phyloP scores from a whole-genome alignment of 2,888 invertebrate species.

The Tyria jacobaeae region DNA sequence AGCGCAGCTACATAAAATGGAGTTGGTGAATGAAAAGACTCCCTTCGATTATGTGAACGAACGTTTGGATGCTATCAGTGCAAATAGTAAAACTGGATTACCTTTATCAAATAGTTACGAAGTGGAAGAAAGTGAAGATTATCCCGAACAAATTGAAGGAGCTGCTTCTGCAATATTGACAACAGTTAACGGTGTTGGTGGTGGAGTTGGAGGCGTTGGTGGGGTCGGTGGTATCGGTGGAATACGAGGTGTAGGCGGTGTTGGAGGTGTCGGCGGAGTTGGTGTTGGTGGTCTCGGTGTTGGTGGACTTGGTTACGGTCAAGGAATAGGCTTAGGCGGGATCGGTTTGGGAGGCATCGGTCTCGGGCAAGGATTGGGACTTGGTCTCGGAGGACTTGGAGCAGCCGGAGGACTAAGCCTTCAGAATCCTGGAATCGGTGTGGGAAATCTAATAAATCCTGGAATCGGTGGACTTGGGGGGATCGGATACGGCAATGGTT shows the following conservation, averaged over 20 bases:
- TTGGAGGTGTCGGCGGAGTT: constrained; percentile 47
- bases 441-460: constrained; percentile 62
- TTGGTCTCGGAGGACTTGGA: constrained; percentile 56
- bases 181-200: constrained; percentile 69
- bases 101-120: constrained; percentile 84
- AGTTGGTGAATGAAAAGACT: constrained; percentile 75
- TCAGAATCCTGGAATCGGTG: constrained; percentile 59
- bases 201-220: constrained; percentile 55
- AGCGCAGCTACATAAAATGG: constrained; percentile 66
- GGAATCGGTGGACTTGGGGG: constrained; percentile 72
- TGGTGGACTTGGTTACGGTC: constrained; percentile 39
- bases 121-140: constrained; percentile 87
- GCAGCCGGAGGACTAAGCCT: constrained; percentile 56
- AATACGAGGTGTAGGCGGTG: constrained; percentile 12
- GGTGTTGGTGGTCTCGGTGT: constrained; percentile 33
- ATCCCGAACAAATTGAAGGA: constrained; percentile 80
- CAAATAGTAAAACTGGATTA: constrained; percentile 69
- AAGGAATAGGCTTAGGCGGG: constrained; percentile 51
- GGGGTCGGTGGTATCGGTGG: constrained; percentile 55
- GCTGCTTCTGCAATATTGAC: constrained; percentile 77
- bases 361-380: constrained; percentile 50
- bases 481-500: constrained; percentile 63
- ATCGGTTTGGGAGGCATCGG: constrained; percentile 57
- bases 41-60: constrained; percentile 81
- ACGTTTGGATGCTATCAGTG: constrained; percentile 69